Evolutionary conservation across 1,140 invertebrate genomes (phyloP).

Genomic region (Apis dorsata): DNA sequence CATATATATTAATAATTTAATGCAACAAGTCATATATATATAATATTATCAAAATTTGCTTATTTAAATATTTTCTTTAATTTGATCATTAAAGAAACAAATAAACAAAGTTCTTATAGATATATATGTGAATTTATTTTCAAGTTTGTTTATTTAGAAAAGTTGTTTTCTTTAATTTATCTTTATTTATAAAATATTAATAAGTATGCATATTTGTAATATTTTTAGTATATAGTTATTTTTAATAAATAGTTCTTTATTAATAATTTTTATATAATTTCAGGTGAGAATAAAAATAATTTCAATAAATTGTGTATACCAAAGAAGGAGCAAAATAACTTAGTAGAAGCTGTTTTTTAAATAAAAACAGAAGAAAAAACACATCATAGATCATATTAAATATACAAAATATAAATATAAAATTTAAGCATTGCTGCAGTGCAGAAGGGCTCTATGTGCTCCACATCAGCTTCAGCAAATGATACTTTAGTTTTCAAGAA

Average conservation of each 20-base stretch:
- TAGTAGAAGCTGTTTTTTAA: constrained; percentile 36
- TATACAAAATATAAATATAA: background rate
- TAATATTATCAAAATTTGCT: constrained; percentile 14
- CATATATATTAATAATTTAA: constrained; percentile 3
- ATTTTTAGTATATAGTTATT: background rate
- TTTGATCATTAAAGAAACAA: constrained; percentile 37
- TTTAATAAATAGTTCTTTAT: background rate
- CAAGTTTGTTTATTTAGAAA: background rate
- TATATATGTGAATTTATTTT: background rate
- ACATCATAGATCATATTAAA: constrained; percentile 52
- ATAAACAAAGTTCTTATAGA: constrained; percentile 16
- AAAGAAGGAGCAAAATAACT: constrained; percentile 31
- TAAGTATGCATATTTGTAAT: background rate
- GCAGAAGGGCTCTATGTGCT: constrained; percentile 77
- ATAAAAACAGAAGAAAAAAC: constrained; percentile 21
- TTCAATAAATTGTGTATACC: constrained; percentile 21
- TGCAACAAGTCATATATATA: constrained; percentile 13
- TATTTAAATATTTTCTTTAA: background rate
- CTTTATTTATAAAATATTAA: background rate
- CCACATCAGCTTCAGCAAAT: constrained; percentile 68
- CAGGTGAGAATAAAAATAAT: constrained; percentile 21
- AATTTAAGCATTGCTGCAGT: constrained; percentile 42
- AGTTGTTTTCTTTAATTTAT: background rate
- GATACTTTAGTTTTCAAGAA: constrained; percentile 71
- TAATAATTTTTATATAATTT: background rate